Conservation (phyloP, 2,113 vertebrate genomes). For the Rousettus leschenaultii region DNA sequence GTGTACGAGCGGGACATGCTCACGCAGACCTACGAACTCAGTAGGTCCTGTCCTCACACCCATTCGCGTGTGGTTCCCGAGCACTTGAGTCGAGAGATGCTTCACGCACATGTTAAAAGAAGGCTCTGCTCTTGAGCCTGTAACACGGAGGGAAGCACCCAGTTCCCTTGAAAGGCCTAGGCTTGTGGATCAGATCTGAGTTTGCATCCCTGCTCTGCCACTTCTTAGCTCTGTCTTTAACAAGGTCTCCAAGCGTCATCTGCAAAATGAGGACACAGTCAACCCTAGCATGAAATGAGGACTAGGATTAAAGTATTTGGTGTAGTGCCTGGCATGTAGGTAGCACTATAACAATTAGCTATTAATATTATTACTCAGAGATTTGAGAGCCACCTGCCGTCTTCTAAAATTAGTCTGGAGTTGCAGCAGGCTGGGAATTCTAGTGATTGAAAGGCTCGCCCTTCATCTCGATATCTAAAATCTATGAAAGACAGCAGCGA, state of each 20-base stretch:
- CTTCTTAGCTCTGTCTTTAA: background rate
- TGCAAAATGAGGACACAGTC: background rate
- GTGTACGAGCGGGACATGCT: slow-evolving; percentile 91
- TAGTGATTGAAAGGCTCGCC: background rate
- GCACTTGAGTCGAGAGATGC: fast-evolving
- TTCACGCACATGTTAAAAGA: background rate
- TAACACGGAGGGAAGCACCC: fast-evolving
- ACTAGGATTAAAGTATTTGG: background rate
- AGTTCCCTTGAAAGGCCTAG: background rate
- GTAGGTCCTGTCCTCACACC: slow-evolving; percentile 78
- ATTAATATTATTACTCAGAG: fast-evolving
- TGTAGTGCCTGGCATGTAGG: background rate
- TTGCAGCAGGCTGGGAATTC: background rate
- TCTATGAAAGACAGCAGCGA: too few species aligned
- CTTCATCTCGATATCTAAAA: background rate
- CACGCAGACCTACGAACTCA: slow-evolving; percentile 92
- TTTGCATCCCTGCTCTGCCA: background rate
- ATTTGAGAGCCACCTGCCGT: background rate
- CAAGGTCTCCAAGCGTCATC: background rate
- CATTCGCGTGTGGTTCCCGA: fast-evolving
- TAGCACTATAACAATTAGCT: background rate
- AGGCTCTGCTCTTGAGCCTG: too few species aligned
- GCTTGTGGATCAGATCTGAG: background rate
- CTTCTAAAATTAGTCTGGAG: background rate
- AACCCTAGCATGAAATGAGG: background rate